phyloP scores from a whole-genome alignment of 2,888 invertebrate genomes.

The Melanophora roralis region DNA sequence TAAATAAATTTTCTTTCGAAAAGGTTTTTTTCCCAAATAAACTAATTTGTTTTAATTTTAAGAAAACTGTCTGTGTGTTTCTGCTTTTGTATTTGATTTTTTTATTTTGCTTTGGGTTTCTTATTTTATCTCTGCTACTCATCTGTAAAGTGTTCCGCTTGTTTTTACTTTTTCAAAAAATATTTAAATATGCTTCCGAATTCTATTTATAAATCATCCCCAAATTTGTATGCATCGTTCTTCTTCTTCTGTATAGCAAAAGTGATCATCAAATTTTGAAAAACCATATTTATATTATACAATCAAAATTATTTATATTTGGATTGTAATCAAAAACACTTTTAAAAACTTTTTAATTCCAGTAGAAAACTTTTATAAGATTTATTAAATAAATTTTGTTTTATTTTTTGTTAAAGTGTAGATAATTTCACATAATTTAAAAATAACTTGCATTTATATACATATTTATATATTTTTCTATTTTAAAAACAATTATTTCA shows the following conservation, averaged over 20 bases:
- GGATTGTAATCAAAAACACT: not conserved
- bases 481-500: conserved; percentile 47
- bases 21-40: not conserved
- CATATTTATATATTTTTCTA: conserved; percentile 33
- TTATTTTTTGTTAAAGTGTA: not conserved
- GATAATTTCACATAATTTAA: conserved; percentile 12
- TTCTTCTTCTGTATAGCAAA: not conserved
- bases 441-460: conserved; percentile 18
- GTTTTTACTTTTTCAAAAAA: conserved; percentile 42
- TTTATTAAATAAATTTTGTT: no score
- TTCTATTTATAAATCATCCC: conserved; percentile 52
- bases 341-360: not conserved
- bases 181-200: conserved; percentile 46
- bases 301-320: conserved; percentile 13
- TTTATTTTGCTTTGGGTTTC: not conserved
- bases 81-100: not conserved
- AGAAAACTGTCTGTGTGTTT: conserved; percentile 15
- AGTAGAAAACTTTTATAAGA: no score
- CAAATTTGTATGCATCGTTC: conserved; percentile 19
- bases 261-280: conserved; percentile 23
- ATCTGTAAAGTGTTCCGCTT: conserved; percentile 13
- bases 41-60: not conserved
- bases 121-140: not conserved
- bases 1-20: conserved; percentile 13
- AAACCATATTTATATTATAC: conserved; percentile 44